Evolutionary conservation across 1,140 invertebrate genomes (phyloP), one percentile per base, ranked within the genome.

Genomic region (Aricia agestis): DNA sequence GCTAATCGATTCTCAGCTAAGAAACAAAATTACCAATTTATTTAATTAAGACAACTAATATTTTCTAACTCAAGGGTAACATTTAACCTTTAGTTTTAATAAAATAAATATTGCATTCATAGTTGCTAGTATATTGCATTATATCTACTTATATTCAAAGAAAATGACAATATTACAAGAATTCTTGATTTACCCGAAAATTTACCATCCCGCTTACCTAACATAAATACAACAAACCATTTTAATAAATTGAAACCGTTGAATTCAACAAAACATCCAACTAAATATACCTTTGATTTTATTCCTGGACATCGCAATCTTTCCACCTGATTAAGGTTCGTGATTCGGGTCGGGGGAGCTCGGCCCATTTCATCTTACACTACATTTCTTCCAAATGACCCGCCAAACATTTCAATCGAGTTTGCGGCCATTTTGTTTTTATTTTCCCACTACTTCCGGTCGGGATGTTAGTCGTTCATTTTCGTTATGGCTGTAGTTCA

Each of bases 341-440:
- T 69, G 36, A 52, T 67, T 67, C n/a, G 66, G 17, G 41, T 42
- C 25, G 66, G 36, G 58, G 32, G 66, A 41, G 66, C 17, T 17
- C 78, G 76, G 72, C n/a, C 74, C 80, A 80, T 80, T 77, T 75
- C 57, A 57, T 72, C 72, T 74, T 70, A 78, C 79, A 78, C 69
- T 66, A 78, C 81, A 81, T 82, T 80, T 77, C 74, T 66, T 66
- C 59, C 76, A 76, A 79, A 76, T 76, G 74, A 76, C 69, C 69
- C 77, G 78, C 66, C 71, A 74, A 77, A 80, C 76, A 74, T 79
- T 76, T 82, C 77, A 82, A 80, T 82, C 74, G 73, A 45, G 59
- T 72, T 72, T 73, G 75, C 68, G 72, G 71, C 59, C 70, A 66
- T 66, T 72, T 52, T 67, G 36, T 45, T 67, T 52, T 67, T 41